Conservation (phyloP, 2,113 vertebrate genomes). For the Hydrochoerus hydrochaeris region DNA sequence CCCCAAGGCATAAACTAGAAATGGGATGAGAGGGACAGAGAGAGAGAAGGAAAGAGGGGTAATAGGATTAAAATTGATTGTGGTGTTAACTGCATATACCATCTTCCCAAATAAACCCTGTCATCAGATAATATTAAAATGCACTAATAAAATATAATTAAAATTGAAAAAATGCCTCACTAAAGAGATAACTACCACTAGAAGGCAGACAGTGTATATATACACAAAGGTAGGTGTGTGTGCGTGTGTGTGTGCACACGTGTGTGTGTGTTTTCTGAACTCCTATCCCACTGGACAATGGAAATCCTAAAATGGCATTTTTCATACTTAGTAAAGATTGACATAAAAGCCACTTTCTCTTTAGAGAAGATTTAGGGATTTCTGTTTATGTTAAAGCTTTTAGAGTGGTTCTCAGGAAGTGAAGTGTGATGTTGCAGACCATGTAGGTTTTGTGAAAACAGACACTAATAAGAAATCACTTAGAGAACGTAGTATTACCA, state of each 20-base stretch:
- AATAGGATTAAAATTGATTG: not conserved
- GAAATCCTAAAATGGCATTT: not conserved
- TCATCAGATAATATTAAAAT: not conserved
- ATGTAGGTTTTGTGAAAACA: not conserved
- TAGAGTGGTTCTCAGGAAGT: not conserved
- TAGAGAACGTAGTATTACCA: constrained; percentile 4
- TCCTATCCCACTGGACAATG: not conserved
- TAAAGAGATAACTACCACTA: not conserved
- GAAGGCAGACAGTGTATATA: not conserved
- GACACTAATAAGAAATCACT: not conserved
- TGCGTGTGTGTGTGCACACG: not conserved
- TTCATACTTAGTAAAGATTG: not conserved
- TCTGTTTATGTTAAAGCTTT: not conserved
- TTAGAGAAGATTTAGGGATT: not conserved
- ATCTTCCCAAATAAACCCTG: not conserved
- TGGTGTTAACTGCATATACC: not conserved
- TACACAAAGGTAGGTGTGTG: not conserved
- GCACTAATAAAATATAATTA: not conserved
- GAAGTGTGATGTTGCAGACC: not conserved
- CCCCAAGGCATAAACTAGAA: not conserved
- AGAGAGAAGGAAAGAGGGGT: not conserved
- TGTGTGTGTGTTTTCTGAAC: not conserved
- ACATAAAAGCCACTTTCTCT: not conserved
- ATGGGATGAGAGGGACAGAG: not conserved
- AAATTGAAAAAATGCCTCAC: not conserved